Base-by-base conservation (phyloP, 2,113 vertebrate genomes). In the Hippocampus zosterae region DNA sequence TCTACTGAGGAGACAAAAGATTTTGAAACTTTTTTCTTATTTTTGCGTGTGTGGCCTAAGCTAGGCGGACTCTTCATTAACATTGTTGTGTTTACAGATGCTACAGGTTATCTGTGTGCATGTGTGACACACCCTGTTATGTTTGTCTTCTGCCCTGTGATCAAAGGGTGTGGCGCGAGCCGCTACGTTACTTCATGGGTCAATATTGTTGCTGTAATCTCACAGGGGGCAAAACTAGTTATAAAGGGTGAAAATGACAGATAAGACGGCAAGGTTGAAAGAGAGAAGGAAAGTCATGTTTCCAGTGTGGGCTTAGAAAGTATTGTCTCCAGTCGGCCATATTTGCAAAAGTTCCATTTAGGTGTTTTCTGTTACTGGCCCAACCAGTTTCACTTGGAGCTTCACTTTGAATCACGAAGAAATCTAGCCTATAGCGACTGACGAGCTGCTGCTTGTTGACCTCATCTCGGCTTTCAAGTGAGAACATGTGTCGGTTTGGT, bases 51-150 rank as follows among this genome's bases (percentile, higher is more conserved):
- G 50, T 79, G 69, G 27, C 44, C 72, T 7, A 63, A 77, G 67
- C 69, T 55, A 33, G 69, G 68, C 53, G 27, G 41, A 65, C n/a
- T 40, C 15, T 23, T 27, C 60, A 1, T 18, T 63, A 19, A 44
- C 23, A 19, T 61, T 44, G 41, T 65, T 2, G 11, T 65, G 68
- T 50, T 67, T 67, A 67, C 73, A 56, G 72, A 67, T 59, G 77
- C 29, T 76, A 46, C 85, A 88, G 82, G 81, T 84, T 83, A 33
- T 46, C 63, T 44, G 60, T 76, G 50, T 76, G 67, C 77, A 75
- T 71, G 37, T 29, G 53, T 9, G 84, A 80, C 85, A 90, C 88
- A 83, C 88, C 85, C 87, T 83, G 76, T 55, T 13, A 50, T 88
- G 73, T 89, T 88, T 88, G 80, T 85, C 83, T 85, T 81, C 52